These are phyloP conservation scores for Myripristis jacobus DNA, from an alignment of 2,797 vertebrate species.

Conservation along the genomic window DNA sequence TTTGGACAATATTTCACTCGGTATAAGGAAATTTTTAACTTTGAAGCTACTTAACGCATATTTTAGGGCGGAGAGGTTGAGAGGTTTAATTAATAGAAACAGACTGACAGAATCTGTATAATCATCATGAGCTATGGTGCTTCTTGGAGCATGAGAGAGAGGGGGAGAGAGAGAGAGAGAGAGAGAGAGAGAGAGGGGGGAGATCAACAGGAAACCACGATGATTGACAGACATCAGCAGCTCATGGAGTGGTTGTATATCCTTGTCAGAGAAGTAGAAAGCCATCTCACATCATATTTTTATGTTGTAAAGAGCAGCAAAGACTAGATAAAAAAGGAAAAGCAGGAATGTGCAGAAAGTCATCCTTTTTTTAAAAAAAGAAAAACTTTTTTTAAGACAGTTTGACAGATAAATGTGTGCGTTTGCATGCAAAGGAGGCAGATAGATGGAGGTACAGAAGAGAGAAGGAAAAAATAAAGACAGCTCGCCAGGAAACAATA, in stretches of 20 bases:
- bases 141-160: too few relatives aligned
- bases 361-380: conserved; percentile 16
- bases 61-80: too few relatives aligned
- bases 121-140: too few relatives aligned
- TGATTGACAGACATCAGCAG: too few relatives aligned
- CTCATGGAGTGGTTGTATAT: neutral
- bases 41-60: too few relatives aligned
- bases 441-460: conserved; percentile 7
- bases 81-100: too few relatives aligned
- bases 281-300: neutral
- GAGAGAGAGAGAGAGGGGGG: too few relatives aligned
- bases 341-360: neutral
- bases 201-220: too few relatives aligned
- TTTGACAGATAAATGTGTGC: conserved; percentile 22
- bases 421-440: conserved; percentile 21
- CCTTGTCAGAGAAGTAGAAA: neutral
- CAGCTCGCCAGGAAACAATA: conserved; percentile 28
- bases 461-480: conserved; percentile 31
- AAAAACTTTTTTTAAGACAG: conserved; percentile 14
- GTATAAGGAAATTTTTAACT: too few relatives aligned
- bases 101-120: too few relatives aligned
- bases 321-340: neutral
- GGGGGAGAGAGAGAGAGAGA: too few relatives aligned
- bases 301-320: neutral
- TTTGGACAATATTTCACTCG: too few relatives aligned